These are phyloP conservation scores for Byasa hedistus DNA, from an alignment of 2,888 invertebrate species.

Conservation along the genomic window DNA sequence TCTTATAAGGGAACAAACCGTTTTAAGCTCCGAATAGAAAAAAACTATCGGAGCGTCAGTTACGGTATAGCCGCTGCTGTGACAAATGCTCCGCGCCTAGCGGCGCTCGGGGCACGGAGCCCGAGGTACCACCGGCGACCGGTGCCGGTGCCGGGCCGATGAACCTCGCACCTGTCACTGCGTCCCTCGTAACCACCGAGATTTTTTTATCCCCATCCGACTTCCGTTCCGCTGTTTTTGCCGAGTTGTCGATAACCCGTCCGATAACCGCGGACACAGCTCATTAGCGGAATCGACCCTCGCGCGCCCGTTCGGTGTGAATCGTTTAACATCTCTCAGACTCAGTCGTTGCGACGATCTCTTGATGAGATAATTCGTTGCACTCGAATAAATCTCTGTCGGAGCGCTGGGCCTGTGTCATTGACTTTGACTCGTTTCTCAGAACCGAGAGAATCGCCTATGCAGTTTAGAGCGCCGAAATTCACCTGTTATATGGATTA, in stretches of 20 bases:
- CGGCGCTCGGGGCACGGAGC: conserved; percentile 8
- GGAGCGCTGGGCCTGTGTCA: conserved; percentile 44
- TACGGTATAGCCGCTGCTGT: conserved; percentile 6
- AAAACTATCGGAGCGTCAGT: conserved; percentile 15
- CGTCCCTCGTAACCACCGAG: conserved; percentile 62
- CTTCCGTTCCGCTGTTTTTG: conserved; percentile 74
- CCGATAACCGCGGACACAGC: conserved; percentile 69
- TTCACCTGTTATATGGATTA: background rate
- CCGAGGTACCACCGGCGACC: conserved; percentile 28
- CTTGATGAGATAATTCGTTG: conserved; percentile 51
- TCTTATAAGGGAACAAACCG: conserved; percentile 12
- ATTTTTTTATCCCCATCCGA: conserved; percentile 65
- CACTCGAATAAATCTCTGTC: conserved; percentile 49
- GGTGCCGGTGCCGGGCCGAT: conserved; percentile 59
- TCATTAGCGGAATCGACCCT: conserved; percentile 69
- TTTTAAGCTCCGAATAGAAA: conserved; percentile 24
- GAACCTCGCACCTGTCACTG: conserved; percentile 69
- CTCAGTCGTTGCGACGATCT: conserved; percentile 31
- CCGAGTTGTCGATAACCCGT: conserved; percentile 69
- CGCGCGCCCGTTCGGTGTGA: conserved; percentile 53
- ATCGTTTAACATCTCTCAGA: conserved; percentile 49
- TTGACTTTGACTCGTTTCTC: conserved; percentile 43
- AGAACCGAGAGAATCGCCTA: conserved; percentile 34
- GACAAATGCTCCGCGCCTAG: conserved; percentile 9
- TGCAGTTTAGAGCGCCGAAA: conserved; percentile 17